Evolutionary conservation across 2,888 invertebrate genomes (phyloP).

Genomic region (Eutolmus rufibarbis): DNA sequence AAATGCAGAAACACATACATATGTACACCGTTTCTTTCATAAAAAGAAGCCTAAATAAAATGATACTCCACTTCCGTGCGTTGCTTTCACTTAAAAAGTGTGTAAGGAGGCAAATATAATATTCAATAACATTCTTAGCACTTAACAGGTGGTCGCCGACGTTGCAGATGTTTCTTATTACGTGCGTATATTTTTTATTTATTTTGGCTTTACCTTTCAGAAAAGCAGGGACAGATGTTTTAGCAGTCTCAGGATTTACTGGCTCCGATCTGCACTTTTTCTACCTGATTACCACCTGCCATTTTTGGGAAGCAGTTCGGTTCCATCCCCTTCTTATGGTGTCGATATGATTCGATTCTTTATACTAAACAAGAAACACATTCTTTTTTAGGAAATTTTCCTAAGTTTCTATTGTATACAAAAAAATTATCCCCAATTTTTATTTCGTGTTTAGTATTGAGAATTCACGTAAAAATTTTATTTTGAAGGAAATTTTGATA

Average conservation of each 20-base stretch:
- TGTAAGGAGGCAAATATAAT: background rate
- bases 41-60: background rate
- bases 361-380: background rate
- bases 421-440: background rate
- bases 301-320: background rate
- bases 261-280: background rate
- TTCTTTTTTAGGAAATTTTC: background rate
- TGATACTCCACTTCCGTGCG: background rate
- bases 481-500: background rate
- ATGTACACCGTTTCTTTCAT: background rate
- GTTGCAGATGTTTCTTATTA: slow-evolving; percentile 30
- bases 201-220: background rate
- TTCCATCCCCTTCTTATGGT: background rate
- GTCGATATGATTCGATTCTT: background rate
- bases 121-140: background rate
- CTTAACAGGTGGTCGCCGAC: slow-evolving; percentile 12
- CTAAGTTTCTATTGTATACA: background rate
- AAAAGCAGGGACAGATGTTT: background rate
- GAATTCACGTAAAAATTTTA: background rate
- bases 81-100: background rate
- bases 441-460: background rate
- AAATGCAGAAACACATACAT: background rate
- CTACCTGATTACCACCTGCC: background rate
- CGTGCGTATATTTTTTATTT: background rate
- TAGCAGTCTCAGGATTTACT: background rate